Evolutionary conservation across 2,888 invertebrate genomes (phyloP), one percentile per base, ranked within the genome.

Genomic region (Orthonevra nobilis): DNA sequence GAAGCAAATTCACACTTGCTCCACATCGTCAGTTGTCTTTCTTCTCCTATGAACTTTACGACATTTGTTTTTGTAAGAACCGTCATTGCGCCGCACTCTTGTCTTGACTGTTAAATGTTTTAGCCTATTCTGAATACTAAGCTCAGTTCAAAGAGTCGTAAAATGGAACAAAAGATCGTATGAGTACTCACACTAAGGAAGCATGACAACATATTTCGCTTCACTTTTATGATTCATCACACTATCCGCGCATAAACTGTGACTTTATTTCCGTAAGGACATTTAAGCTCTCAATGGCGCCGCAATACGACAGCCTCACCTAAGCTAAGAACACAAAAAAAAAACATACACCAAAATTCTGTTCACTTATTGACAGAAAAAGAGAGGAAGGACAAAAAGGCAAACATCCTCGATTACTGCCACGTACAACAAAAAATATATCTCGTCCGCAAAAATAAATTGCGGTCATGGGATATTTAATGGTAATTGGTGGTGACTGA

Each of bases 401-500:
- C 54, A 34, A 38, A 54, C 20, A 64, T 44, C 34, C 32, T 15
- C 17, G 12, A 19, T 48, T 36, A 54, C 30, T 32, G 14, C 23
- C 23, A 23, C 23, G 3, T 4, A 15, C 40, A 46, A 3, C 20
- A 38, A 20, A 40, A 58, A 48, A 58, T 26, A 48, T 7, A 58
- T 48, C 19, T 60, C 42, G 58, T 28, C 69, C 50, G 50, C 69
- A 69, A 69, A 69, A 58, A 69, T 69, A 69, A 69, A 69, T 69
- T 69, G 69, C 50, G 69, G 69, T 69, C 56, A 68, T 48, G 46
- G 56, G 56, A 58, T 40, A 68, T 68, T 68, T 68, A 68, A 68
- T 68, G 68, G 56, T 69, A 69, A 69, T 69, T 69, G 69, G 40
- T 50, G 58, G 58, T 69, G 69, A 60, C 38, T 50, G 50, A 50